A percentile compares a stretch with the other conserved stretches of the same genome.
Evolutionary conservation across 2,797 vertebrate species (phyloP).

Genomic region (Crypturellus tataupa): DNA sequence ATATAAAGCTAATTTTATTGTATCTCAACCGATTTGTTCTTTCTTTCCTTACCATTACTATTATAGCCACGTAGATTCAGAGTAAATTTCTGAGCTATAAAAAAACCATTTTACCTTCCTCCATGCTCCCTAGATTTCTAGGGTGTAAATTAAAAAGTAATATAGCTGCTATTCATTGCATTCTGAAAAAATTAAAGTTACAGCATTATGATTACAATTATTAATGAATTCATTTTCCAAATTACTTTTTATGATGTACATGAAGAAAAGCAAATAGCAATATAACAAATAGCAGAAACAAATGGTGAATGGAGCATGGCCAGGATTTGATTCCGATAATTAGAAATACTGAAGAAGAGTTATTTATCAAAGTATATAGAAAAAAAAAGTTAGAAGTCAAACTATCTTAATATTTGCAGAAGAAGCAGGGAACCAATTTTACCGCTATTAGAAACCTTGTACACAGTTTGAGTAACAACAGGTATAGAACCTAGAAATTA

Average conservation of each 20-base stretch:
- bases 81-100: constrained; percentile 1
- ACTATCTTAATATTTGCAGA: constrained; percentile 9
- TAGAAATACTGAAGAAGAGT: constrained; percentile 30
- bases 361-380: neutral
- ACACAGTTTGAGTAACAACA: constrained; percentile 43
- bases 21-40: constrained; percentile 8
- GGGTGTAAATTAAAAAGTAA: constrained; percentile 51
- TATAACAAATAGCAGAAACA: constrained; percentile 35
- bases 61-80: neutral
- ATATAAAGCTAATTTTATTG: constrained; percentile 18
- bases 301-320: neutral
- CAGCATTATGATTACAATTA: constrained; percentile 25
- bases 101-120: neutral
- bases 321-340: constrained; percentile 54
- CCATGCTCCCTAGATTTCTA: neutral
- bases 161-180: constrained; percentile 16
- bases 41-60: neutral
- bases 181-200: constrained; percentile 56
- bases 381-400: neutral
- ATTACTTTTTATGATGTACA: constrained; percentile 23
- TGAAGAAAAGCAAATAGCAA: neutral
- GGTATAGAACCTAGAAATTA: neutral
- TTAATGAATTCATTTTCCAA: constrained; percentile 24
- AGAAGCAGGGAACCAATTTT: neutral
- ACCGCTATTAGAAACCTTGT: neutral